Percentiles rank a stretch among this genome's conserved stretches.
Conservation (phyloP, 1,140 invertebrate genomes). For the Drosophila simulans region DNA sequence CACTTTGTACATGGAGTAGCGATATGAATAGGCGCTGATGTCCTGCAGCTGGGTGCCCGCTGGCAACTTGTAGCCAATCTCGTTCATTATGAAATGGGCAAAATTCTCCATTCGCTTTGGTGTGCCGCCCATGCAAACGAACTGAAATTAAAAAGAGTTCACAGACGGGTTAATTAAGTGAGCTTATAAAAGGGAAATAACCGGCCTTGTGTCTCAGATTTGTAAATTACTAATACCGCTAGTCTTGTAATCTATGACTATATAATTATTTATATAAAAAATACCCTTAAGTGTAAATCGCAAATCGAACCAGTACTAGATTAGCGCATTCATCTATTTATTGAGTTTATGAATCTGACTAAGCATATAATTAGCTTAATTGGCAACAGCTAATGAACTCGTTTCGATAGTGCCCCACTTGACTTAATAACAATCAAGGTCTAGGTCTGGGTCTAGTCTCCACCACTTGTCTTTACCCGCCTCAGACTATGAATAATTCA, state of each 20-base stretch:
- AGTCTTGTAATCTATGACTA: too few relatives aligned
- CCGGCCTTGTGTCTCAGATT: not conserved
- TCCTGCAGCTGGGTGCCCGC: slow-evolving; percentile 94
- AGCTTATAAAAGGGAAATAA: not conserved
- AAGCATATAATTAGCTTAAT: slow-evolving; percentile 23
- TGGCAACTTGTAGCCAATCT: slow-evolving; percentile 95
- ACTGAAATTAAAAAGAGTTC: slow-evolving; percentile 86
- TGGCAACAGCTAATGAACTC: slow-evolving; percentile 12
- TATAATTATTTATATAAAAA: too few relatives aligned
- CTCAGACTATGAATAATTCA: slow-evolving; percentile 17
- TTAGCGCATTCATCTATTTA: slow-evolving; percentile 1
- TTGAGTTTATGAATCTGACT: slow-evolving; percentile 6
- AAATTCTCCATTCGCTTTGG: slow-evolving; percentile 97
- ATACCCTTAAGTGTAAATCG: too few relatives aligned
- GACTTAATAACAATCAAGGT: slow-evolving; percentile 43
- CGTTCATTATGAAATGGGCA: slow-evolving; percentile 95
- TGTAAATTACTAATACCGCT: too few relatives aligned
- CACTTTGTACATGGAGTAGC: slow-evolving; percentile 99
- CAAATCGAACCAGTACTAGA: not conserved
- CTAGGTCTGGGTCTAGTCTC: slow-evolving; percentile 40
- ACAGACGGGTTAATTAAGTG: not conserved
- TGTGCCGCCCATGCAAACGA: slow-evolving; percentile 99
- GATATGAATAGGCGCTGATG: slow-evolving; percentile 95
- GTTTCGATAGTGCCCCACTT: slow-evolving; percentile 32
- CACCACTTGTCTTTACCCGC: not conserved